These are phyloP conservation scores for Rynchops niger DNA, from an alignment of 2,113 vertebrate species.

Conservation along the genomic window DNA sequence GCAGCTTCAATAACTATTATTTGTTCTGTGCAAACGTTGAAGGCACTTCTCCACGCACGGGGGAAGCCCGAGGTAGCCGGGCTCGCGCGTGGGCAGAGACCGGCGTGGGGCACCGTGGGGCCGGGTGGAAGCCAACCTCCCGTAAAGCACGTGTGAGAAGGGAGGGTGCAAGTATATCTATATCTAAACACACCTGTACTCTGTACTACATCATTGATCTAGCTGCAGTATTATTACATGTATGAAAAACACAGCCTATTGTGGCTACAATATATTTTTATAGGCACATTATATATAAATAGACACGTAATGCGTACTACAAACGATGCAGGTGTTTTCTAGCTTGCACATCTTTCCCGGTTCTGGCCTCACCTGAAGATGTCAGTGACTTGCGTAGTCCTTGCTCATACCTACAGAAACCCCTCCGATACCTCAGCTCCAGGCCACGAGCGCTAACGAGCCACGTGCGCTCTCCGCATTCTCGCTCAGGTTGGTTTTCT, in stretches of 20 bases:
- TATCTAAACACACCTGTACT: not conserved
- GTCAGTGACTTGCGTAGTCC: not conserved
- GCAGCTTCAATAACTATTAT: slow-evolving; percentile 11
- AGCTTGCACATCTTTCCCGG: not conserved
- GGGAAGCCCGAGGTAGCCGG: slow-evolving; percentile 5
- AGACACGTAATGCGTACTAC: no score
- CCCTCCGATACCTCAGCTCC: not conserved
- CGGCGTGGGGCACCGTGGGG: not conserved
- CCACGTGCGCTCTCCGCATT: not conserved
- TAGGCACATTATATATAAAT: not conserved
- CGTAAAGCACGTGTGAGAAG: not conserved
- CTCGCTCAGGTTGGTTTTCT: not conserved
- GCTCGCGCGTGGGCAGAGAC: not conserved
- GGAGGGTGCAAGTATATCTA: no score
- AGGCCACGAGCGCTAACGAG: not conserved
- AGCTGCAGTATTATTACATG: not conserved
- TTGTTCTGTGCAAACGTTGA: slow-evolving; percentile 46
- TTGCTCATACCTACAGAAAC: not conserved
- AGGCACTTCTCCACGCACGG: slow-evolving; percentile 9
- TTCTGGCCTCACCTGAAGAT: not conserved
- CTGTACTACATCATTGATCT: not conserved
- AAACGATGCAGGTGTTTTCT: not conserved
- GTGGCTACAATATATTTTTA: not conserved
- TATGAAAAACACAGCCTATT: not conserved
- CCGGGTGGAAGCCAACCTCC: not conserved